phyloP scores from a whole-genome alignment of 2,797 vertebrate species.

The Epinephelus coioides region DNA sequence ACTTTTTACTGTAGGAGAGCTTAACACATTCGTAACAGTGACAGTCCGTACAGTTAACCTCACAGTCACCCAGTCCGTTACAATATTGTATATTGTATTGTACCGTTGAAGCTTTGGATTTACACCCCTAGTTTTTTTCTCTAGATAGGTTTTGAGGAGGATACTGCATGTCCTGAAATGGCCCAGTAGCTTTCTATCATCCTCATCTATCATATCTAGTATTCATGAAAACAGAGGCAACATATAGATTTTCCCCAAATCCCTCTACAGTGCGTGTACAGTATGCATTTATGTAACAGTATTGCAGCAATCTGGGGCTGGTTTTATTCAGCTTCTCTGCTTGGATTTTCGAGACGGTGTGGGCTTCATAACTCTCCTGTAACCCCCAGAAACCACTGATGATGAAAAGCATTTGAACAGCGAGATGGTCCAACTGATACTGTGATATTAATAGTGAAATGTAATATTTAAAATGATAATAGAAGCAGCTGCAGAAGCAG shows the following conservation, averaged over 20 bases:
- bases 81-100: no score
- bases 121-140: no score
- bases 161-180: background rate
- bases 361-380: constrained; percentile 13
- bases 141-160: background rate
- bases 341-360: constrained; percentile 11
- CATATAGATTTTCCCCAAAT: background rate
- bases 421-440: constrained; percentile 10
- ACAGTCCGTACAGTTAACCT: no score
- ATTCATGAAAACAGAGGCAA: background rate
- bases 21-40: no score
- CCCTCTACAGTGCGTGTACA: background rate
- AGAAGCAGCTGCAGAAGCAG: constrained; percentile 1
- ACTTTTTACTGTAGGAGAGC: no score
- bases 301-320: background rate
- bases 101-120: no score
- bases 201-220: background rate
- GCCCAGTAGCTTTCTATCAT: background rate
- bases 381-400: constrained; percentile 29
- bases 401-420: constrained; percentile 16
- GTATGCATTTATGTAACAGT: constrained; percentile 8
- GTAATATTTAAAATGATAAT: constrained; percentile 4
- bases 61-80: no score
- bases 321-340: constrained; percentile 5
- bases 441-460: constrained; percentile 28